Base-by-base conservation (phyloP, 2,797 vertebrate genomes). In the Poecilia wingei region DNA sequence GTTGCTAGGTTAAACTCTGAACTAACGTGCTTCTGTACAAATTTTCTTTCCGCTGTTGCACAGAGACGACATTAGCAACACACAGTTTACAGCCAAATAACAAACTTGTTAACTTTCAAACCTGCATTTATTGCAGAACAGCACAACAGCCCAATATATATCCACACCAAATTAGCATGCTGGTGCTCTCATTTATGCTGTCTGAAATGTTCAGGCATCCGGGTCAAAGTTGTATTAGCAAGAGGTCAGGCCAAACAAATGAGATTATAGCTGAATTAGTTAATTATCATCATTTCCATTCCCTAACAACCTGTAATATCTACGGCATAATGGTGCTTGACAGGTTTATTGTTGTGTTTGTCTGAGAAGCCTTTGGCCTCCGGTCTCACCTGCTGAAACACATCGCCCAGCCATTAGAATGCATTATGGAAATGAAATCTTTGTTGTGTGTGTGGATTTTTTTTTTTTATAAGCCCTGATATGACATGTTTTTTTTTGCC, bases 281-380 rank as follows among this genome's bases (percentile, higher is more conserved):
- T 96, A 95, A 96, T 96, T 96, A 95, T 94, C 87, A 82, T 93
- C 89, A 93, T 96, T 95, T 94, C 90, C 89, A 94, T 95, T 94
- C 88, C 86, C 90, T 83, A 93, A 92, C 88, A 93, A 91, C 91
- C 89, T 86, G 91, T 92, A 92, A 95, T 95, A 93, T 93, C 88
- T 89, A 88, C 85, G 83, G 90, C 90, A 91, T 95, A 96, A 96
- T 95, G 94, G 94, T 87, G 92, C 94, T 95, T 94, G 94, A 94
- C 94, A 93, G 94, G 82, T 94, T 92, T 93, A 93, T 92, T 92
- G 92, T 91, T 91, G 89, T 95, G 95, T 95, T 93, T 95, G 94
- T 94, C 94, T 95, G 92, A 88, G 87, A 93, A 92, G 89, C 90
- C 89, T 94, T 91, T 94, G 94, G 92, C 93, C 93, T 89, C 89